These are phyloP conservation scores for Lophius americanus DNA, from an alignment of 2,797 vertebrate genomes.

Conservation along the genomic window DNA sequence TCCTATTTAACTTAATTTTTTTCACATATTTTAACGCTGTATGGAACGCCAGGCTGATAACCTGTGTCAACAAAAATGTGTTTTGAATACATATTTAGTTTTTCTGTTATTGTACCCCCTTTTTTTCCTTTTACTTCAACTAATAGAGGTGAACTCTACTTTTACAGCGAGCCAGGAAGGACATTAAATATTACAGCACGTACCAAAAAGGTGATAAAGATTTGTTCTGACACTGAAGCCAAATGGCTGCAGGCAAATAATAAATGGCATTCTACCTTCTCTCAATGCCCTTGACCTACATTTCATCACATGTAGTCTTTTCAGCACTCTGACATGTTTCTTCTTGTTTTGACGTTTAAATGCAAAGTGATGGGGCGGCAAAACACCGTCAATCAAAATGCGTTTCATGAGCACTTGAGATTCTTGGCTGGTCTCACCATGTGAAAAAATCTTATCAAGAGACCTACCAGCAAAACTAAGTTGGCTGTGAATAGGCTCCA, in stretches of 20 bases:
- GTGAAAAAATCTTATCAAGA: constrained; percentile 68
- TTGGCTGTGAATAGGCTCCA: constrained; percentile 61
- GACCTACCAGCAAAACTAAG: constrained; percentile 63
- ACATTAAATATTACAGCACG: not conserved
- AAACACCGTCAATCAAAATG: constrained; percentile 76
- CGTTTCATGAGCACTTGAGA: constrained; percentile 74
- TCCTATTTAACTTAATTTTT: constrained; percentile 43
- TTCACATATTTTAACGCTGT: constrained; percentile 13
- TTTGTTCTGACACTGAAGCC: constrained; percentile 15
- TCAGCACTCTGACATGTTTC: constrained; percentile 38
- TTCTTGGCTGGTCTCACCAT: constrained; percentile 61
- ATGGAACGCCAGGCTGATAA: constrained; percentile 19
- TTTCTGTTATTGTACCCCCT: not conserved
- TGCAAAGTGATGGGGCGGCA: constrained; percentile 70
- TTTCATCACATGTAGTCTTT: constrained; percentile 52
- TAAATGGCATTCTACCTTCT: constrained; percentile 5
- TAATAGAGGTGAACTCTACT: not conserved
- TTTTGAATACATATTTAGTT: not conserved
- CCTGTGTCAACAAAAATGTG: constrained; percentile 5
- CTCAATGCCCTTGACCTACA: constrained; percentile 48
- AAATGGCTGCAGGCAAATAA: constrained; percentile 9
- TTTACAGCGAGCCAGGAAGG: not conserved
- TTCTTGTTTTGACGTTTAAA: constrained; percentile 58
- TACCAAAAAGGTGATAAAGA: not conserved
- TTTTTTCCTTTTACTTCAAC: not conserved